A percentile compares a stretch with the other conserved stretches of the same genome.
phyloP scores from a whole-genome alignment of 2,113 vertebrate species.

The Anhinga anhinga region DNA sequence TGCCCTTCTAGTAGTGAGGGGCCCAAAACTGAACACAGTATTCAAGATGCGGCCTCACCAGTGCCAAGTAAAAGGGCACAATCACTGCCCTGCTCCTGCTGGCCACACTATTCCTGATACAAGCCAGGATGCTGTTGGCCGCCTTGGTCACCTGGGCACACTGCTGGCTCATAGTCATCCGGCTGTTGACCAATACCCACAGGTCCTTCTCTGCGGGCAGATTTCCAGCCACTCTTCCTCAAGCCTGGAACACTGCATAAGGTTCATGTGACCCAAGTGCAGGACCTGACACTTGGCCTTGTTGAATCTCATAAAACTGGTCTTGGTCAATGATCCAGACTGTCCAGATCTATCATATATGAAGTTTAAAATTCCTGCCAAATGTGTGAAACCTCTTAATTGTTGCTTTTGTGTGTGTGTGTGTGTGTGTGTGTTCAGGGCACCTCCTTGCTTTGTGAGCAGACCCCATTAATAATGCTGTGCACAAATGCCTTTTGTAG shows the following conservation, averaged over 20 bases:
- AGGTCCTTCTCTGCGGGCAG: background rate
- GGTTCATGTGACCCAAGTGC: background rate
- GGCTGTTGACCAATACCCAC: rapidly evolving
- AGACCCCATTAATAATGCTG: background rate
- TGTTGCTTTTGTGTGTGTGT: background rate
- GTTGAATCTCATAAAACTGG: background rate
- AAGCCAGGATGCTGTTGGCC: background rate
- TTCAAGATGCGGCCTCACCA: background rate
- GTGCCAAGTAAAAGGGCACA: background rate
- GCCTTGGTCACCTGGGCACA: background rate
- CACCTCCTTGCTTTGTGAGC: background rate
- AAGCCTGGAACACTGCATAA: background rate
- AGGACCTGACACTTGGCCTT: background rate
- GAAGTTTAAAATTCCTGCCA: background rate
- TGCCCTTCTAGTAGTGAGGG: background rate
- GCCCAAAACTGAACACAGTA: background rate
- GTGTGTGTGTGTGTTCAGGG: background rate
- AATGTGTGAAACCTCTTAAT: background rate
- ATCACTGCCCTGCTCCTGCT: background rate
- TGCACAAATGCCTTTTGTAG: background rate
- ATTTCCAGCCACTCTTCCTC: background rate
- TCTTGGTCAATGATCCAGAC: rapidly evolving
- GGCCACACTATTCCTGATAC: background rate
- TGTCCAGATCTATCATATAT: background rate
- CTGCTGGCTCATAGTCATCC: background rate